Percentiles rank a stretch among this genome's conserved stretches.
These are phyloP conservation scores for Branchipolynoe longqiensis DNA, from an alignment of 2,888 invertebrate species.

Conservation along the genomic window DNA sequence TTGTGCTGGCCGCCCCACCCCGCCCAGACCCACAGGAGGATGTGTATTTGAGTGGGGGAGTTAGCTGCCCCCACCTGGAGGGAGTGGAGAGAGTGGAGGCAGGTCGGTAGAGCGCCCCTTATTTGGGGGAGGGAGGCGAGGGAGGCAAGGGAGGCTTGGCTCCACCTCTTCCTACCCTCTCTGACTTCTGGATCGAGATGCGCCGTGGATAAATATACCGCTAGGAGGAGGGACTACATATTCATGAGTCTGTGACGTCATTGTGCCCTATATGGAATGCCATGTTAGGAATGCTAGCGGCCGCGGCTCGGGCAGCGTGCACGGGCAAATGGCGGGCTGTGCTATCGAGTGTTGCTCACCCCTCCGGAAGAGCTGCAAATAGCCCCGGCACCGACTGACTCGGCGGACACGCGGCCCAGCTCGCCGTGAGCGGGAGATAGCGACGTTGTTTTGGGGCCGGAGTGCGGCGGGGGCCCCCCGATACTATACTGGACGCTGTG, in stretches of 20 bases:
- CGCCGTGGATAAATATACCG: slow-evolving; percentile 36
- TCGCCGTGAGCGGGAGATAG: background rate
- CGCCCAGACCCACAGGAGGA: too few relatives aligned
- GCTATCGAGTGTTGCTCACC: slow-evolving; percentile 47
- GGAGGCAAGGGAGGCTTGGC: too few relatives aligned
- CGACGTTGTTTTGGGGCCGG: slow-evolving; percentile 12
- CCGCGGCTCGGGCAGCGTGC: background rate
- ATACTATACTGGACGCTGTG: background rate
- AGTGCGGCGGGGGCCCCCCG: background rate
- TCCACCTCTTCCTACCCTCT: background rate
- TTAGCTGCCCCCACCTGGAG: background rate
- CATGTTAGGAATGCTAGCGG: slow-evolving; percentile 61
- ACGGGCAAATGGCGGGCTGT: slow-evolving; percentile 57
- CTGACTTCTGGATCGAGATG: background rate
- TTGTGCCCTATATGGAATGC: slow-evolving; percentile 65
- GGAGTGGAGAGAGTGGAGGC: background rate
- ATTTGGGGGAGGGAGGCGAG: slow-evolving; percentile 35
- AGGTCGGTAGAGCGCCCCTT: background rate
- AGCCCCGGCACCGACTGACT: slow-evolving; percentile 25
- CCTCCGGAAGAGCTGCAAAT: slow-evolving; percentile 59
- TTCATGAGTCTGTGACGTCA: slow-evolving; percentile 60
- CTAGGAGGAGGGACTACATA: slow-evolving; percentile 18
- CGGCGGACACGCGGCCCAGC: slow-evolving; percentile 1
- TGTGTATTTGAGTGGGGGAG: background rate
- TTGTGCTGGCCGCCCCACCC: background rate